These are phyloP conservation scores for Deroptyus accipitrinus DNA, from an alignment of 2,113 vertebrate genomes.

Conservation along the genomic window DNA sequence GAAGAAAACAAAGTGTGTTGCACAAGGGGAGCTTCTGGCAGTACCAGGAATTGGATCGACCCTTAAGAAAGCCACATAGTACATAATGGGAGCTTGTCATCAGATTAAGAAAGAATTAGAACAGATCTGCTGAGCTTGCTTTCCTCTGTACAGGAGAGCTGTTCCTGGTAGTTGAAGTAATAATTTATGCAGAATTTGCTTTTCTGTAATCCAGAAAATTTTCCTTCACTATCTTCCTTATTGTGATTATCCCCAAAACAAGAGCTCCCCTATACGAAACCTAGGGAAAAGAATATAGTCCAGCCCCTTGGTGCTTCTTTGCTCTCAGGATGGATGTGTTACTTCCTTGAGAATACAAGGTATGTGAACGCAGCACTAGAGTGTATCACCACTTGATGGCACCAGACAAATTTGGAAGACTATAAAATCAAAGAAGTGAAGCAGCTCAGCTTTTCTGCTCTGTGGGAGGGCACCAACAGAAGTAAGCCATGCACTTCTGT, in stretches of 20 bases:
- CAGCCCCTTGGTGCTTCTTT: not conserved
- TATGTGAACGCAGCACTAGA: not conserved
- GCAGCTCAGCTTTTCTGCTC: not conserved
- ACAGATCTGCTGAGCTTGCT: not conserved
- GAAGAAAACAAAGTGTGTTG: not conserved
- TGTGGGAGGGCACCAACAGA: not conserved
- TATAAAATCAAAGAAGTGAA: not conserved
- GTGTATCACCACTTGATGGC: slow-evolving; percentile 21
- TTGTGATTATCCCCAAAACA: not conserved
- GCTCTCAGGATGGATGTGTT: not conserved
- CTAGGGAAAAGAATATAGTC: not conserved
- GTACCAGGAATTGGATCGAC: not conserved
- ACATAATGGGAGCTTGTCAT: not conserved
- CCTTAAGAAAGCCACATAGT: not conserved
- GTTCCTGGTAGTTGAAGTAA: not conserved
- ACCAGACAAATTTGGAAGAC: not conserved
- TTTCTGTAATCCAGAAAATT: not conserved
- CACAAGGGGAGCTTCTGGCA: not conserved
- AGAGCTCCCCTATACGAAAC: not conserved
- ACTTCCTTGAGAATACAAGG: not conserved
- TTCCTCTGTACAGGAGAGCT: not conserved
- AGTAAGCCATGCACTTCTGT: not conserved
- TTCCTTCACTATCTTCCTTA: not conserved
- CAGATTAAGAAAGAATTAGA: not conserved
- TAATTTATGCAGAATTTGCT: not conserved